Conservation (phyloP, 2,888 invertebrate species). For the Watsonalla binaria region DNA sequence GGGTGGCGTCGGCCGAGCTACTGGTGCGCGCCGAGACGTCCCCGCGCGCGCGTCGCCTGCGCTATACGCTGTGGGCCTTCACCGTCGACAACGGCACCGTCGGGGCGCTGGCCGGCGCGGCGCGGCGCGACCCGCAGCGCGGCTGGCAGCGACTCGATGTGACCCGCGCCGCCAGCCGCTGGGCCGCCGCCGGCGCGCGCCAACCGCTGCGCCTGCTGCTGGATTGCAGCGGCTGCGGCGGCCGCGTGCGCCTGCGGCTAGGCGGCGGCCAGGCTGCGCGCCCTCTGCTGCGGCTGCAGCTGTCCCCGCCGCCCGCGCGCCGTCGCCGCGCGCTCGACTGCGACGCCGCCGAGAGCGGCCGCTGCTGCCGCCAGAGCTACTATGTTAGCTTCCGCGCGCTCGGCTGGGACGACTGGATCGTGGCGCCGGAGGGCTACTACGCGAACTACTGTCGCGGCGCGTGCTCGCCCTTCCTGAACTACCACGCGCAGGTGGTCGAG, state of each 20-base stretch:
- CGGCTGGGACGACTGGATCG: conserved; percentile 97
- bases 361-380: conserved; percentile 92
- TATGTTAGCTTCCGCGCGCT: conserved; percentile 94
- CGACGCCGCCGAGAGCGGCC: conserved; percentile 75
- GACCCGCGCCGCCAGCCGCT: conserved; percentile 85
- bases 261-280: conserved; percentile 81
- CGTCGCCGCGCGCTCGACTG: conserved; percentile 92
- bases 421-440: conserved; percentile 93
- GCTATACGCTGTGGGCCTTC: conserved; percentile 86
- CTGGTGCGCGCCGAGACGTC: conserved; percentile 80
- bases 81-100: conserved; percentile 82
- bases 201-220: conserved; percentile 84
- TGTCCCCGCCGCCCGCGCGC: conserved; percentile 83
- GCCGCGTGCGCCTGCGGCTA: conserved; percentile 83
- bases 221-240: conserved; percentile 90
- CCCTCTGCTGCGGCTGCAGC: conserved; percentile 90
- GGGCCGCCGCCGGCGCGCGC: conserved; percentile 80
- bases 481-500: conserved; percentile 94
- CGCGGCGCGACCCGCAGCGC: conserved; percentile 78
- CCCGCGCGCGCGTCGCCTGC: conserved; percentile 48
- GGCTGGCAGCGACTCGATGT: conserved; percentile 94
- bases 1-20: conserved; percentile 87
- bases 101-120: conserved; percentile 63
- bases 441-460: conserved; percentile 96
- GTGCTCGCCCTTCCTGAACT: conserved; percentile 90